These are phyloP conservation scores for Hermatobates lingyangjiaoensis DNA, from an alignment of 1,140 invertebrate genomes.

Conservation along the genomic window DNA sequence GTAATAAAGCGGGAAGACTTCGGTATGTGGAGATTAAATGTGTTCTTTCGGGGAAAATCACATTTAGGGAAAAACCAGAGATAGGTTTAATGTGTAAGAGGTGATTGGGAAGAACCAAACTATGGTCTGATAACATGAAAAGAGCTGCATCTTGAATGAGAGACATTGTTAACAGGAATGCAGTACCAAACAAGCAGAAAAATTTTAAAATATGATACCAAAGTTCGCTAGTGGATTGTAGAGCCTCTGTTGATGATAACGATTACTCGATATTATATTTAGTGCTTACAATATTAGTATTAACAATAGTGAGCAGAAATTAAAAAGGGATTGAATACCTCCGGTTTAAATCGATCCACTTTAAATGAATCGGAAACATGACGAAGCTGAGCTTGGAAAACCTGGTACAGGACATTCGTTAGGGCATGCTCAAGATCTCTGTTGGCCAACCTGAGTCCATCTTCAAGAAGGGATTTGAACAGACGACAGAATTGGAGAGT, in stretches of 20 bases:
- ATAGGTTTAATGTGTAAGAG: too few species aligned
- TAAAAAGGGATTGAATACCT: constrained; percentile 26
- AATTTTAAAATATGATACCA: neutral
- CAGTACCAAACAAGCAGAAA: too few species aligned
- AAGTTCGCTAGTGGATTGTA: neutral
- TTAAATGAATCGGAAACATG: constrained; percentile 38
- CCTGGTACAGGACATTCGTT: constrained; percentile 37
- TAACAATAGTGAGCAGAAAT: neutral
- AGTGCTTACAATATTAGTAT: neutral
- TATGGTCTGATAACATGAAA: too few species aligned
- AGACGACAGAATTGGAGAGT: constrained; percentile 48
- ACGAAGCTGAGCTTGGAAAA: constrained; percentile 43
- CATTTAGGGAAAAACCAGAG: too few species aligned
- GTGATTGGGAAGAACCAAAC: too few species aligned
- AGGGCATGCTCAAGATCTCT: constrained; percentile 41
- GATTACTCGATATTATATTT: neutral
- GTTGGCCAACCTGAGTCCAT: constrained; percentile 44
- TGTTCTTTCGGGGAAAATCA: too few species aligned
- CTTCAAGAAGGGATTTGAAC: constrained; percentile 41
- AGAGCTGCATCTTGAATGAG: too few species aligned
- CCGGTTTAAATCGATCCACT: constrained; percentile 32
- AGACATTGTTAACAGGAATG: too few species aligned
- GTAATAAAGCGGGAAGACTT: too few species aligned
- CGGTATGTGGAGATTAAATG: too few species aligned
- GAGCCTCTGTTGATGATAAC: neutral